Conservation (phyloP, 1,140 invertebrate species). For the Lepeophtheirus salmonis region DNA sequence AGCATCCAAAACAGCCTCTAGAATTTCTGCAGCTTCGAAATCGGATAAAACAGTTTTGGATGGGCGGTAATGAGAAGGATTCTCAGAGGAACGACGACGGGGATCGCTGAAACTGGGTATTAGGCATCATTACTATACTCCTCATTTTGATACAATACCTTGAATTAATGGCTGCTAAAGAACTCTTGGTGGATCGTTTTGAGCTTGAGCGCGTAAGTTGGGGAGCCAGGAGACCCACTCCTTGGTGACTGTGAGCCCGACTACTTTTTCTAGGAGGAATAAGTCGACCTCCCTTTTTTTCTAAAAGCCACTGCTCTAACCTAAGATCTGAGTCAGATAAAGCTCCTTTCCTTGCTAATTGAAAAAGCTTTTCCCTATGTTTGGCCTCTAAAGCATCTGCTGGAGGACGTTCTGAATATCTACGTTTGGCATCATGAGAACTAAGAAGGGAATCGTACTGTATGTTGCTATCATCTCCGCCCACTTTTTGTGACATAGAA, state of each 20-base stretch:
- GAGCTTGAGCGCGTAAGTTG: background rate
- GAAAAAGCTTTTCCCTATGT: background rate
- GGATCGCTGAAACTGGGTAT: background rate
- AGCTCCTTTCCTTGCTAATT: background rate
- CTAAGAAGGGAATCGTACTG: background rate
- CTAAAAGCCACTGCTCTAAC: background rate
- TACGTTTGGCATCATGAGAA: background rate
- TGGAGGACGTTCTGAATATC: background rate
- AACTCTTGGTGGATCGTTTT: background rate
- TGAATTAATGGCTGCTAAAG: background rate
- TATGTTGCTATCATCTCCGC: background rate
- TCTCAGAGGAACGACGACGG: background rate
- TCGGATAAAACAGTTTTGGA: background rate
- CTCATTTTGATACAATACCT: background rate
- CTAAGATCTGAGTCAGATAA: background rate
- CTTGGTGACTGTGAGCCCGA: background rate
- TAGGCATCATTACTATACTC: too few species aligned
- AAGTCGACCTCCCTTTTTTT: background rate
- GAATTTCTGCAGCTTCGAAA: background rate
- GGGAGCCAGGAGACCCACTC: background rate
- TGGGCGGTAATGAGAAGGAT: background rate
- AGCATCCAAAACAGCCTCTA: background rate
- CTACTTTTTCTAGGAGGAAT: background rate
- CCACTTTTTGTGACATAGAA: background rate
- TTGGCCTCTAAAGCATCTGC: background rate